Base-by-base conservation (phyloP, 2,888 invertebrate species). In the Chaetoderma sp. region DNA sequence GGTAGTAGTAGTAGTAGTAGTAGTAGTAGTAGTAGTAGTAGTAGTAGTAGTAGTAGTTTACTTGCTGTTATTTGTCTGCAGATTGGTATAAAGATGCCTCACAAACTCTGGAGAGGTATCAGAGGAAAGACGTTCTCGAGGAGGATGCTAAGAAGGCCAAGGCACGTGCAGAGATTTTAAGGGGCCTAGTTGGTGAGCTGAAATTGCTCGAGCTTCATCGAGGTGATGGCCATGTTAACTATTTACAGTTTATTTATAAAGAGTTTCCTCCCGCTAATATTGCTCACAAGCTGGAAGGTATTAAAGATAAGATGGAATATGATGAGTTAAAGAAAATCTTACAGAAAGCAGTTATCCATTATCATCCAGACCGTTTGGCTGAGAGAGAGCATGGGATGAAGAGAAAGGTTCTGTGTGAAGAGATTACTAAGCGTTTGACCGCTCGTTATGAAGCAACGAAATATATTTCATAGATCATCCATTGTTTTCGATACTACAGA, bases 371-470 rank as follows among this genome's bases (percentile, higher is more conserved):
- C 63, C 63, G 69, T 16, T 68, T 74, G 33, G 65, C 70, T 8
- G 68, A 58, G 13, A 68, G 69, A 8, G 42, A 60, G 16, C 55
- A 71, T 32, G 78, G 77, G 3, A 60, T 66, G 13, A 72, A 74
- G 55, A 71, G 71, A 49, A 77, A 78, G 56, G 74, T 77, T 2
- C 62, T 78, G 16, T 65, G 63, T 6, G 79, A 77, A 49, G 79
- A 79, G 52, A 76, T 79, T 23, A 75, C 75, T 23, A 79, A 79
- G 55, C 54, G 61, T 33, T 62, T 78, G 16, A 78, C 78, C 0
- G 42, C 44, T 18, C 36, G 70, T 30, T 76, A 76, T 45, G 71
- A 75, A 39, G 10, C 13, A 21, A 42, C 67, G 27, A 73, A 73
- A n/a, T n/a, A n/a, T n/a, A n/a, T n/a, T n/a, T n/a, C n/a, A n/a